phyloP scores from a whole-genome alignment of 1,140 invertebrate genomes.

The Subanguina moxae region DNA sequence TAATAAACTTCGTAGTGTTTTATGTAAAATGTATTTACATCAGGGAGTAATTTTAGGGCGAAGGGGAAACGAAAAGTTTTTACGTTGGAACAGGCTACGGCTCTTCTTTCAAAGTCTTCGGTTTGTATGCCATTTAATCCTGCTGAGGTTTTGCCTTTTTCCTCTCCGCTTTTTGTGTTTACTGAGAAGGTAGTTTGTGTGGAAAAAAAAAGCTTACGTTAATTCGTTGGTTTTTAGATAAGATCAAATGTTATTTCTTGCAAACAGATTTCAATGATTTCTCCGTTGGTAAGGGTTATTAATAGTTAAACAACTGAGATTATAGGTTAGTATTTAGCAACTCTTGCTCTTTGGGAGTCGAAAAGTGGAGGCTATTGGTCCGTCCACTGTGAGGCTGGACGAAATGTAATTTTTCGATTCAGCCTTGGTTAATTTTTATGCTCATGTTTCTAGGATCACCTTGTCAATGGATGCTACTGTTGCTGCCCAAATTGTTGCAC shows the following conservation, averaged over 20 bases:
- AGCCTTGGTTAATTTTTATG: neutral
- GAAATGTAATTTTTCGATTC: constrained; percentile 67
- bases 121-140: constrained; percentile 80
- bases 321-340: constrained; percentile 63
- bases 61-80: constrained; percentile 66
- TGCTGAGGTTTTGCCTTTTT: constrained; percentile 73
- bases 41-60: constrained; percentile 8
- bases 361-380: constrained; percentile 71
- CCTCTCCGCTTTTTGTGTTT: constrained; percentile 92
- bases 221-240: constrained; percentile 65
- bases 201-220: constrained; percentile 27
- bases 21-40: neutral
- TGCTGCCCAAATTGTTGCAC: constrained; percentile 76
- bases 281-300: constrained; percentile 67
- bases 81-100: constrained; percentile 87
- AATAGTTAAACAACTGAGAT: too few relatives aligned
- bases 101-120: constrained; percentile 74
- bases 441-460: constrained; percentile 69
- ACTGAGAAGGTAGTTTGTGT: constrained; percentile 81
- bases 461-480: constrained; percentile 74
- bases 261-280: constrained; percentile 94
- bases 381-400: constrained; percentile 71
- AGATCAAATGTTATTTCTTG: constrained; percentile 89
- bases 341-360: constrained; percentile 81
- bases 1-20: constrained; percentile 75